A percentile compares a stretch with the other conserved stretches of the same genome.
These are phyloP conservation scores for Nemotelus pantherinus DNA, from an alignment of 2,888 invertebrate genomes.

Conservation along the genomic window DNA sequence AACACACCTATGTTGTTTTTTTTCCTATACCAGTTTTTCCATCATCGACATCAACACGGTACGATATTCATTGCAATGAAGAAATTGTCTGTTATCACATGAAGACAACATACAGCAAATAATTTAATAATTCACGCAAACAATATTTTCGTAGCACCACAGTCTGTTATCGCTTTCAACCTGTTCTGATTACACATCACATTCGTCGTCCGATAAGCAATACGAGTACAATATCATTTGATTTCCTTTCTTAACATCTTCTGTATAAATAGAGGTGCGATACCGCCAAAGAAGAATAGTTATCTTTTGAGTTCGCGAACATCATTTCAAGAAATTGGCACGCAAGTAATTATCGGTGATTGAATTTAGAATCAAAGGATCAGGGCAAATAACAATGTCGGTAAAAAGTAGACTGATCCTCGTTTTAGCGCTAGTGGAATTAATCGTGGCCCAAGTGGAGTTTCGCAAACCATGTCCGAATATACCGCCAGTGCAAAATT, in stretches of 20 bases:
- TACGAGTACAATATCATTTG: constrained; percentile 17
- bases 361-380: no score
- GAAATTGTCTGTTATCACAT: no score
- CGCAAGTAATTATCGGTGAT: no score
- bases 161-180: constrained; percentile 13
- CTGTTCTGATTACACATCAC: constrained; percentile 24
- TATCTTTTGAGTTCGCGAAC: neutral
- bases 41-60: no score
- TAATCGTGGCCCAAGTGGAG: constrained; percentile 6
- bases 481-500: constrained; percentile 12
- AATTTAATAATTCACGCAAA: no score
- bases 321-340: no score
- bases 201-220: constrained; percentile 6
- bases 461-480: constrained; percentile 26
- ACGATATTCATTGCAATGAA: no score
- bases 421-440: neutral
- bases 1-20: no score
- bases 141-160: neutral
- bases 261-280: constrained; percentile 31
- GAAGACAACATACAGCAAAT: no score
- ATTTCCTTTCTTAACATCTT: constrained; percentile 23
- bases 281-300: constrained; percentile 34
- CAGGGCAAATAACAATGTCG: no score
- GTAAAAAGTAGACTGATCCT: neutral
- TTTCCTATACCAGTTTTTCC: no score